These are phyloP conservation scores for Nerophis lumbriciformis DNA, from an alignment of 2,113 vertebrate species.

Conservation along the genomic window DNA sequence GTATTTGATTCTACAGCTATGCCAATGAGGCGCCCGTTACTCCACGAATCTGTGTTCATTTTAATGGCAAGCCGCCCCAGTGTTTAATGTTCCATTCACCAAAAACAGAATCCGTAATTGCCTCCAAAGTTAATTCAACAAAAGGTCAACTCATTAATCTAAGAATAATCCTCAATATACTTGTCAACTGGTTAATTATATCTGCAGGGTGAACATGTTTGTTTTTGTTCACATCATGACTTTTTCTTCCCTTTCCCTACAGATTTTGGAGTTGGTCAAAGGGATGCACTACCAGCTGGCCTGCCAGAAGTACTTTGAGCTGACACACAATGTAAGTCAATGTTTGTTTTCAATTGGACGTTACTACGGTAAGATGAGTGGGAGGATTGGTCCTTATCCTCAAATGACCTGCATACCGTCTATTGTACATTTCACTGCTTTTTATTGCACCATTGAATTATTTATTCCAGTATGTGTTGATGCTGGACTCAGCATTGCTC, in stretches of 20 bases:
- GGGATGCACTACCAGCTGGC: constrained; percentile 96
- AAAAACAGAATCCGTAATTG: neutral
- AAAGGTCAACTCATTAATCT: neutral
- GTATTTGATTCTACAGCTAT: no score
- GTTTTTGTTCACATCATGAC: neutral
- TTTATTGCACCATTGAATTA: no score
- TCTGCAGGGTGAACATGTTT: neutral
- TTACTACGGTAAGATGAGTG: constrained; percentile 28
- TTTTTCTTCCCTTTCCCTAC: constrained; percentile 12
- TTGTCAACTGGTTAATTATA: no score
- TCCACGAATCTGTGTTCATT: no score
- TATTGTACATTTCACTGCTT: no score
- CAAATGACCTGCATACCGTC: no score
- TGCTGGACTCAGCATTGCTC: no score
- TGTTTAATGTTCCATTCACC: neutral
- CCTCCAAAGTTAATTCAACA: neutral
- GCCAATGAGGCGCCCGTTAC: no score
- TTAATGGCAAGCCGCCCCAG: neutral
- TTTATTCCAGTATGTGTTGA: no score
- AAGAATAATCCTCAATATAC: no score
- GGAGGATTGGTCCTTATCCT: constrained; percentile 10
- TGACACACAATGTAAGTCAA: constrained; percentile 88
- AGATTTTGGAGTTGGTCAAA: constrained; percentile 95
- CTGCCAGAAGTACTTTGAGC: constrained; percentile 97
- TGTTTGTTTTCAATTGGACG: constrained; percentile 29